Percentiles rank a stretch among this genome's conserved stretches.
phyloP scores from a whole-genome alignment of 2,797 vertebrate genomes.

The Falco biarmicus region DNA sequence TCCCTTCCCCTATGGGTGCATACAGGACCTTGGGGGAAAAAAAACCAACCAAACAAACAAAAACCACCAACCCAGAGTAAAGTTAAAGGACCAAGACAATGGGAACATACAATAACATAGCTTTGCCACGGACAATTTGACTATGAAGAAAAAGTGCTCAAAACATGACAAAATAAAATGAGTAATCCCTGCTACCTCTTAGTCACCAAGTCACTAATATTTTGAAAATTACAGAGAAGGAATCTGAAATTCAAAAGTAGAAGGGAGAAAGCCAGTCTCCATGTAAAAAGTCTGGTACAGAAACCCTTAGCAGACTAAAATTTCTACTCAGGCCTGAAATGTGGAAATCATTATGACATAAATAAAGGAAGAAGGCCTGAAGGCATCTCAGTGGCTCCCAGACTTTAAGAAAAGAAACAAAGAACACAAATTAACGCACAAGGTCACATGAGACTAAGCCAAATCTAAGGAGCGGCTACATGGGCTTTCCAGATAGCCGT shows the following conservation, averaged over 20 bases:
- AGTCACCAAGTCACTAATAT: background rate
- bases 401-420: background rate
- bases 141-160: background rate
- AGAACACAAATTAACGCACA: background rate
- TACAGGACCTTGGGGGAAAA: fast-evolving
- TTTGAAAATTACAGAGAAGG: background rate
- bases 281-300: background rate
- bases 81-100: background rate
- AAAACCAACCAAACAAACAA: too few relatives aligned
- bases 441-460: background rate
- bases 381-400: background rate
- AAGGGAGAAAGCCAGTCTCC: background rate
- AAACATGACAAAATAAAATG: background rate
- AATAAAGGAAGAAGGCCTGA: background rate
- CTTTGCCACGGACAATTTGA: background rate
- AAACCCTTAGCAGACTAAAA: background rate
- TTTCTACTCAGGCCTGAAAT: background rate
- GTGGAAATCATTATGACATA: background rate
- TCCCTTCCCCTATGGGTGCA: background rate
- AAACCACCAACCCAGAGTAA: background rate
- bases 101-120: background rate
- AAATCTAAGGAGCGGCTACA: background rate
- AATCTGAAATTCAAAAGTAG: background rate
- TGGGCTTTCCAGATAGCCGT: background rate
- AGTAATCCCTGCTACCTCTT: background rate